Conservation (phyloP, 2,797 vertebrate species). For the Neomorphus geoffroyi region DNA sequence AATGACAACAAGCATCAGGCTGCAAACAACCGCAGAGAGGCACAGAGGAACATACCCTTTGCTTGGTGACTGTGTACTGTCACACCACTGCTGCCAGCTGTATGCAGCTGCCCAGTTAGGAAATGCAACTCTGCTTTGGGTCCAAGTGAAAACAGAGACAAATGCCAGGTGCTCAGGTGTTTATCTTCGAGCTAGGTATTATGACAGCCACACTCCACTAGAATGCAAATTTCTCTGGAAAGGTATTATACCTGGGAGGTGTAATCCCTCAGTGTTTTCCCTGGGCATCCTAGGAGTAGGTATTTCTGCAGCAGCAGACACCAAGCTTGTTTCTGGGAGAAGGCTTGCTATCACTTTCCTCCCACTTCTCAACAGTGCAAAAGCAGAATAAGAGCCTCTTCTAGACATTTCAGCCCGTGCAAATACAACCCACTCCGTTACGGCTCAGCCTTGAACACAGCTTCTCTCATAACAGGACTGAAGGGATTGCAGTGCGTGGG, state of each 20-base stretch:
- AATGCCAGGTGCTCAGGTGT: neutral
- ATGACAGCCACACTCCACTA: fast-evolving
- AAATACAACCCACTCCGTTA: neutral
- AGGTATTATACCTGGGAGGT: neutral
- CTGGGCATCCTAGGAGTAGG: neutral
- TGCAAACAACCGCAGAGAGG: neutral
- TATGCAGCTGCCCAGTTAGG: fast-evolving
- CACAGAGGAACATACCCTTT: fast-evolving
- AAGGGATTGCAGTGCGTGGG: neutral
- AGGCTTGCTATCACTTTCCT: neutral
- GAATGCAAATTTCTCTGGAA: neutral
- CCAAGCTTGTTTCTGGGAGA: neutral
- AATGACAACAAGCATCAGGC: neutral
- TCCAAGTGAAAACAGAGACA: neutral
- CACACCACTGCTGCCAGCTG: fast-evolving
- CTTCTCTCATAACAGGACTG: neutral
- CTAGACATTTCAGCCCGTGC: neutral
- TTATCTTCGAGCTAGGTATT: neutral
- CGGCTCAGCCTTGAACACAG: neutral
- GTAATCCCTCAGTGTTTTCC: neutral
- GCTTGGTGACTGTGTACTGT: neutral
- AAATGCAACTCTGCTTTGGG: neutral
- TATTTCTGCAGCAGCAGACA: neutral
- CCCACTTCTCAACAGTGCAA: neutral
- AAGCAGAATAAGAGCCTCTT: neutral